Conservation (phyloP, 1,140 invertebrate species). For the Aphaenogaster ashmeadi region DNA sequence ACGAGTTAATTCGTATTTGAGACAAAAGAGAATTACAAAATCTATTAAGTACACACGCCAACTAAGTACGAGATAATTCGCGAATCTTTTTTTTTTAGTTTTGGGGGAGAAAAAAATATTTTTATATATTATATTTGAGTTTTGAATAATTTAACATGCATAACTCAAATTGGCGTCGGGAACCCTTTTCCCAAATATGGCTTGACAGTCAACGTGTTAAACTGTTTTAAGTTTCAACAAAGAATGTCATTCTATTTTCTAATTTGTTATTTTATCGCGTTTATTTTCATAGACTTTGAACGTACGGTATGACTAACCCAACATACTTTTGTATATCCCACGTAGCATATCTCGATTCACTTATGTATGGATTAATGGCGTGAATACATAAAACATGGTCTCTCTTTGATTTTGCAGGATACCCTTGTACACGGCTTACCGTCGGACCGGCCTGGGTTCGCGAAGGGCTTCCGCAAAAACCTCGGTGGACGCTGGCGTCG, state of each 20-base stretch:
- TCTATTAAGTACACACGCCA: no score
- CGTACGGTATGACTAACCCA: neutral
- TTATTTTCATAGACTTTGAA: constrained; percentile 1
- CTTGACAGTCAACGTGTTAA: no score
- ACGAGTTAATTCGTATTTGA: no score
- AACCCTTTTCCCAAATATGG: no score
- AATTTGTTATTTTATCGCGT: neutral
- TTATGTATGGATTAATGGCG: neutral
- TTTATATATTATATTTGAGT: no score
- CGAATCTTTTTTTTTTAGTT: no score
- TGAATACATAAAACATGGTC: neutral
- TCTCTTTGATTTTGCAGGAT: constrained; percentile 88
- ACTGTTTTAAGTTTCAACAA: neutral
- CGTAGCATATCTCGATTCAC: neutral
- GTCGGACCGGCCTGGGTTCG: constrained; percentile 91
- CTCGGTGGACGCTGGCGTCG: constrained; percentile 93
- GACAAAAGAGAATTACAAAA: no score
- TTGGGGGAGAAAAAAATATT: no score
- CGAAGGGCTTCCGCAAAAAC: constrained; percentile 93
- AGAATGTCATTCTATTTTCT: neutral
- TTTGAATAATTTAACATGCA: no score
- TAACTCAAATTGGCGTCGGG: no score
- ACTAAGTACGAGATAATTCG: no score
- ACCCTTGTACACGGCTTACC: constrained; percentile 91
- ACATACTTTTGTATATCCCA: constrained; percentile 1